Conservation (phyloP, 2,113 vertebrate species). For the Paramisgurnus dabryanus region DNA sequence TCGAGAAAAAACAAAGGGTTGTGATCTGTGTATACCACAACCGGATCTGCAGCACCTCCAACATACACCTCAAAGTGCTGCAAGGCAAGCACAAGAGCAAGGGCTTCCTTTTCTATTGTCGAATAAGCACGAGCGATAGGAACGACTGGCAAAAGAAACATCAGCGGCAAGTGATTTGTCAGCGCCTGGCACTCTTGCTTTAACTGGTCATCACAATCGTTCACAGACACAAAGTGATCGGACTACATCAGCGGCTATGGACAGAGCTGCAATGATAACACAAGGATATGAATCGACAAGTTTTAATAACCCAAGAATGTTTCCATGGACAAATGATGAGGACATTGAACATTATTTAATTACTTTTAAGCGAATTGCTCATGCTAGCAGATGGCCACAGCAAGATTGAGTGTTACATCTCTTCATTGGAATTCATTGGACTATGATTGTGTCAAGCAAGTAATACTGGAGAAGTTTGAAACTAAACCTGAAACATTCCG, state of each 20-base stretch:
- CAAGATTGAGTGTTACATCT: conserved; percentile 28
- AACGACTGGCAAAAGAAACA: neutral
- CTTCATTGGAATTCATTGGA: neutral
- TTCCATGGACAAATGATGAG: neutral
- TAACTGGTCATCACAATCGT: no score
- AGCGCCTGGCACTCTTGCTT: no score
- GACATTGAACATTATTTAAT: conserved; percentile 9
- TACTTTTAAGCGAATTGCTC: conserved; percentile 18
- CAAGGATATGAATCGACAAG: neutral
- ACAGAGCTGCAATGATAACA: neutral
- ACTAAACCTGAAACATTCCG: conserved; percentile 30
- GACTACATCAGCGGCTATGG: neutral
- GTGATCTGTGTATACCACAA: no score
- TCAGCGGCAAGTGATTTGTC: neutral
- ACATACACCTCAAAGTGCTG: no score
- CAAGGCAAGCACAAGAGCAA: no score
- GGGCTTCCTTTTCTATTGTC: no score
- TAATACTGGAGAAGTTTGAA: conserved; percentile 21
- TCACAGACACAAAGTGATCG: neutral
- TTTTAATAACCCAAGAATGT: no score
- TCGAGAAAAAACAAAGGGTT: no score
- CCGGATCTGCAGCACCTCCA: no score
- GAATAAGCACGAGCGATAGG: neutral
- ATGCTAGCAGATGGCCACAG: neutral
- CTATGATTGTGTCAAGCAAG: conserved; percentile 22